Conservation (phyloP, 2,113 vertebrate genomes). For the Chaetodon auriga region DNA sequence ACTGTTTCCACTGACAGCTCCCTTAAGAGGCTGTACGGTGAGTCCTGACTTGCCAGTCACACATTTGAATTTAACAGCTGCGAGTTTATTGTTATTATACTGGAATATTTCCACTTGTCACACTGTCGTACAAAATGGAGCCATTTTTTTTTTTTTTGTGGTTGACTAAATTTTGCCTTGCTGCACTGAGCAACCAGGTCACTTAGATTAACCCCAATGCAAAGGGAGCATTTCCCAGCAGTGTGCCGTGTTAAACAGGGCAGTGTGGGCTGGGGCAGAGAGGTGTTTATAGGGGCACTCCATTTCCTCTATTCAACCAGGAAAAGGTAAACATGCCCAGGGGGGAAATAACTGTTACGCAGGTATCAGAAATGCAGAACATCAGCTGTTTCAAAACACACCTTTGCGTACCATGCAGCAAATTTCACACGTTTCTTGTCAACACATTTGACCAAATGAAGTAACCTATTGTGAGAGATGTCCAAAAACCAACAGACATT, state of each 20-base stretch:
- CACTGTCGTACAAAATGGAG: neutral
- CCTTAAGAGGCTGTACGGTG: constrained; percentile 5
- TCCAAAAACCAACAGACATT: too few species aligned
- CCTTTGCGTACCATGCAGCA: too few species aligned
- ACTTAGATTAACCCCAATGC: neutral
- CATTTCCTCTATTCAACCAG: constrained; percentile 25
- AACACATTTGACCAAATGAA: too few species aligned
- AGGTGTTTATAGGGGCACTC: constrained; percentile 26
- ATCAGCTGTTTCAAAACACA: too few species aligned
- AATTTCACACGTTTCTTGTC: too few species aligned
- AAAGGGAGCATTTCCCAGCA: constrained; percentile 54
- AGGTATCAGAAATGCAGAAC: too few species aligned
- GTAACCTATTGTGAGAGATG: too few species aligned
- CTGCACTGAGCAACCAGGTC: constrained; percentile 23
- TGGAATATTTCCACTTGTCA: constrained; percentile 10
- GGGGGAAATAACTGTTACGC: too few species aligned
- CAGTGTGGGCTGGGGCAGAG: constrained; percentile 5
- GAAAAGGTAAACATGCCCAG: constrained; percentile 29
- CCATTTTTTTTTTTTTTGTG: neutral
- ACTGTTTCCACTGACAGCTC: neutral
- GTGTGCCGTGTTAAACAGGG: constrained; percentile 40
- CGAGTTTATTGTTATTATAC: constrained; percentile 2
- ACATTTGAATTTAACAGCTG: constrained; percentile 15
- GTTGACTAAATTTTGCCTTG: constrained; percentile 8
- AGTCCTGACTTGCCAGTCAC: neutral